phyloP scores from a whole-genome alignment of 92 coral and sea anemone species.

The Porites evermanni region DNA sequence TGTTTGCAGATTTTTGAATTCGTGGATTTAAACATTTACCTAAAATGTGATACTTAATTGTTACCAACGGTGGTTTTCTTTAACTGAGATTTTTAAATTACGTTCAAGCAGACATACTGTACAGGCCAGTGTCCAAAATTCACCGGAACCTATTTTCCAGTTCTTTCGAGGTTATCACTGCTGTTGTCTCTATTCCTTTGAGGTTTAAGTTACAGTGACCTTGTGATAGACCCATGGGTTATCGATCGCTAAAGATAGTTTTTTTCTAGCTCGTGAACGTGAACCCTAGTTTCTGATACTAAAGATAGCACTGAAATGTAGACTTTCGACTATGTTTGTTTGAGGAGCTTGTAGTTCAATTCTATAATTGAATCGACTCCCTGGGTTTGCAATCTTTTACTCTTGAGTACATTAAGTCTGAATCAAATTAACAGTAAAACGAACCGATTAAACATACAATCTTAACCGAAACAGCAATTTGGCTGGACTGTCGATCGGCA shows the following conservation, averaged over 20 bases:
- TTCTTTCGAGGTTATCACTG: slow-evolving; percentile 22
- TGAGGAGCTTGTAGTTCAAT: not conserved
- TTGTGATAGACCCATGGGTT: slow-evolving; percentile 24
- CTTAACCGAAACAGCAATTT: not conserved
- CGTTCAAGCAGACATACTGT: not conserved
- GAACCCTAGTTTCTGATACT: slow-evolving; percentile 1
- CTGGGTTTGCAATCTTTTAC: not conserved
- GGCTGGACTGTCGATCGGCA: not conserved
- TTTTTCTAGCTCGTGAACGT: not conserved
- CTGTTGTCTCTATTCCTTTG: not conserved
- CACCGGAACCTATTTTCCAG: not conserved
- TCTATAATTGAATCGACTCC: not conserved
- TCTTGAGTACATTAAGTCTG: not conserved
- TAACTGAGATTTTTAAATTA: not conserved
- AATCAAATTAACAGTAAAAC: too few relatives aligned
- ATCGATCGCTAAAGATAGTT: slow-evolving; percentile 42
- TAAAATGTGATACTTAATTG: not conserved
- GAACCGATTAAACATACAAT: too few relatives aligned
- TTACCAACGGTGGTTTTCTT: not conserved
- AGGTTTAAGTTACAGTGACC: slow-evolving; percentile 31
- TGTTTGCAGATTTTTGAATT: not conserved
- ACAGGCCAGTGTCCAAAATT: not conserved
- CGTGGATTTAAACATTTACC: not conserved
- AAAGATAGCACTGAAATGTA: not conserved
- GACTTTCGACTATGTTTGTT: not conserved